Conservation (phyloP, 1,140 invertebrate species). For the Listronotus oregonensis region DNA sequence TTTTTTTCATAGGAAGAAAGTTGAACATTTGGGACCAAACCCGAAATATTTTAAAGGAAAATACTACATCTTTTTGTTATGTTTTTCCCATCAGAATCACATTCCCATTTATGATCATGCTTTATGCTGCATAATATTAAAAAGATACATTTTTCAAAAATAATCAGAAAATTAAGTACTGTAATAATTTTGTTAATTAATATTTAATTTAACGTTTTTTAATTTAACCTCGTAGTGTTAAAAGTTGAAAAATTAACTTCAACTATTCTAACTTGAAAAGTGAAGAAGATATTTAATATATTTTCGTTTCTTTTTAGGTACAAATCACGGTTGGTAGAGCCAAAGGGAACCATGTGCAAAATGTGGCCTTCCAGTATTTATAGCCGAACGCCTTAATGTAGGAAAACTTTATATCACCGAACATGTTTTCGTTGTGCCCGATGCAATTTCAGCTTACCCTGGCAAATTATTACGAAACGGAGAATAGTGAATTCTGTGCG, state of each 20-base stretch:
- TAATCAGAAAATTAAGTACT: too few species aligned
- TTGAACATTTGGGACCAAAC: constrained; percentile 82
- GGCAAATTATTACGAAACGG: constrained; percentile 79
- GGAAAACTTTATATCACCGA: constrained; percentile 83
- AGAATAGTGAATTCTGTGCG: constrained; percentile 76
- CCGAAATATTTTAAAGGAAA: constrained; percentile 82
- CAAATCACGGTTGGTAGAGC: constrained; percentile 45
- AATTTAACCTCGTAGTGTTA: background rate
- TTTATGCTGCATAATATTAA: constrained; percentile 9
- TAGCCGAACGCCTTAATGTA: constrained; percentile 86
- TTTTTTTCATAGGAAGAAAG: constrained; percentile 76
- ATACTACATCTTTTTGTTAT: constrained; percentile 30
- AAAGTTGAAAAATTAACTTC: constrained; percentile 1
- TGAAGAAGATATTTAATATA: too few species aligned
- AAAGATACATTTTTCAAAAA: too few species aligned
- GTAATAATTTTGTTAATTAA: too few species aligned
- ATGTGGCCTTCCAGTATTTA: constrained; percentile 85
- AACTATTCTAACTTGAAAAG: too few species aligned
- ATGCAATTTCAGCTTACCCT: constrained; percentile 75
- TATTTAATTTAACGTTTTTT: too few species aligned
- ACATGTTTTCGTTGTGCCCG: constrained; percentile 87
- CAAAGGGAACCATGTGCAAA: constrained; percentile 77
- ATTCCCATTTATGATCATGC: background rate
- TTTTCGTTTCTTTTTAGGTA: constrained; percentile 37
- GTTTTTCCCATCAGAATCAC: background rate